Percentiles rank a stretch among this genome's conserved stretches.
Evolutionary conservation across 2,888 invertebrate genomes (phyloP).

Genomic region (Biston stratarius): DNA sequence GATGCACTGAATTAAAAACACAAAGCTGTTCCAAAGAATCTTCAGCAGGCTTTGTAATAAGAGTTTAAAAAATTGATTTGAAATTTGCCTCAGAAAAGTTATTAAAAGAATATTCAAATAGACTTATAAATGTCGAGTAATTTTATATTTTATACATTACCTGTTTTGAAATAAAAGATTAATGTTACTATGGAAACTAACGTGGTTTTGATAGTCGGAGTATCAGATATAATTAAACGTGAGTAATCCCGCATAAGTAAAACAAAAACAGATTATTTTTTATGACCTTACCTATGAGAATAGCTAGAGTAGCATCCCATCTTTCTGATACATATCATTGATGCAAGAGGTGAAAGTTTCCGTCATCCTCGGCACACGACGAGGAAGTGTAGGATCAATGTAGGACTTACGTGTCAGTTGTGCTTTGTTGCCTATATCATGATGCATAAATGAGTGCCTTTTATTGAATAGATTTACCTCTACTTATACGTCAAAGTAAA

Average conservation of each 20-base stretch:
- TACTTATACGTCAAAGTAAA: too few species aligned
- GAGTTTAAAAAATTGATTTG: neutral
- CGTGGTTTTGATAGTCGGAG: too few species aligned
- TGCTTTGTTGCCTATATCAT: constrained; percentile 63
- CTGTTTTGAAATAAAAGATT: too few species aligned
- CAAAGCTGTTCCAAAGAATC: constrained; percentile 43
- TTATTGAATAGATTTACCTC: neutral
- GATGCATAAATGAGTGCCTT: constrained; percentile 42
- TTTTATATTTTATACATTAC: too few species aligned
- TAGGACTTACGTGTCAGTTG: constrained; percentile 46
- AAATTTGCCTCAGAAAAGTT: neutral
- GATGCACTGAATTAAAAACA: constrained; percentile 45
- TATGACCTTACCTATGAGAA: constrained; percentile 51
- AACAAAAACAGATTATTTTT: too few species aligned
- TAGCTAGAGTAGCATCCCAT: constrained; percentile 50
- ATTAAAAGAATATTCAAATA: too few species aligned
- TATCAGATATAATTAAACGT: too few species aligned
- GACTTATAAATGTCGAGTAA: too few species aligned
- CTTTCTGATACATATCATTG: constrained; percentile 71
- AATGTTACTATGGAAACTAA: too few species aligned
- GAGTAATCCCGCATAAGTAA: too few species aligned
- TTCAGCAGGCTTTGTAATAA: constrained; percentile 44
- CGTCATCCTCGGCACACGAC: constrained; percentile 68
- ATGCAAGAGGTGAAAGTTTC: constrained; percentile 77
- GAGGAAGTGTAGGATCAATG: constrained; percentile 63